These are phyloP conservation scores for Alosa alosa DNA, from an alignment of 2,113 vertebrate genomes.

Conservation along the genomic window DNA sequence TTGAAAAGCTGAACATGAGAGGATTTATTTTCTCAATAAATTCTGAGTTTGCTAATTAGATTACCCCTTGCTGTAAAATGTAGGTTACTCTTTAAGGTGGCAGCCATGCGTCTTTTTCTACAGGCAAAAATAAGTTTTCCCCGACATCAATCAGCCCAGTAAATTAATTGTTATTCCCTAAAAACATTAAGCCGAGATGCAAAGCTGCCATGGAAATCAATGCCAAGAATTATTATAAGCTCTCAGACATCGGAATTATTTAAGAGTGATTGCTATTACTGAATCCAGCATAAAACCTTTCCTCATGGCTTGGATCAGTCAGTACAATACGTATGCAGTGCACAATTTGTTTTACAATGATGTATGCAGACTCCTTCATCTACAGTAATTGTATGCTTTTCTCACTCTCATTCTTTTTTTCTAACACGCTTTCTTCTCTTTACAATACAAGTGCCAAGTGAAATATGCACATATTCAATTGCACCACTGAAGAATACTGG, in stretches of 20 bases:
- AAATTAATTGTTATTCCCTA: slow-evolving; percentile 67
- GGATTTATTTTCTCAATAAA: slow-evolving; percentile 41
- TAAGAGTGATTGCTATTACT: slow-evolving; percentile 57
- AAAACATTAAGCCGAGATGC: slow-evolving; percentile 62
- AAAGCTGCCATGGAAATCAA: slow-evolving; percentile 59
- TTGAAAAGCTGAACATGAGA: not conserved
- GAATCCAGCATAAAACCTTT: slow-evolving; percentile 48
- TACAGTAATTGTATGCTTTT: not conserved
- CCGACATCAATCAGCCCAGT: slow-evolving; percentile 58
- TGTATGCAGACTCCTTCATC: not conserved
- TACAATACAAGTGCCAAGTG: not conserved
- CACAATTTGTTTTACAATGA: not conserved
- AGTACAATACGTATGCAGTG: not conserved
- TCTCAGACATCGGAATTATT: slow-evolving; percentile 52
- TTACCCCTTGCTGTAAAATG: slow-evolving; percentile 62
- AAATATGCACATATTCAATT: not conserved
- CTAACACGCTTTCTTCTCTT: not conserved
- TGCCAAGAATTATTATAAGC: slow-evolving; percentile 65
- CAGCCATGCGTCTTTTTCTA: slow-evolving; percentile 54
- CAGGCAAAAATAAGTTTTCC: slow-evolving; percentile 53
- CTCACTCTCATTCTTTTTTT: not conserved
- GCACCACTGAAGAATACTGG: not conserved
- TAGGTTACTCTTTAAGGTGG: slow-evolving; percentile 60
- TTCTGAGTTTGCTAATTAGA: slow-evolving; percentile 59
- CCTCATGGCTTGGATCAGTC: slow-evolving; percentile 22